Conservation (phyloP, 1,140 invertebrate genomes). For the Ectropis grisescens region DNA sequence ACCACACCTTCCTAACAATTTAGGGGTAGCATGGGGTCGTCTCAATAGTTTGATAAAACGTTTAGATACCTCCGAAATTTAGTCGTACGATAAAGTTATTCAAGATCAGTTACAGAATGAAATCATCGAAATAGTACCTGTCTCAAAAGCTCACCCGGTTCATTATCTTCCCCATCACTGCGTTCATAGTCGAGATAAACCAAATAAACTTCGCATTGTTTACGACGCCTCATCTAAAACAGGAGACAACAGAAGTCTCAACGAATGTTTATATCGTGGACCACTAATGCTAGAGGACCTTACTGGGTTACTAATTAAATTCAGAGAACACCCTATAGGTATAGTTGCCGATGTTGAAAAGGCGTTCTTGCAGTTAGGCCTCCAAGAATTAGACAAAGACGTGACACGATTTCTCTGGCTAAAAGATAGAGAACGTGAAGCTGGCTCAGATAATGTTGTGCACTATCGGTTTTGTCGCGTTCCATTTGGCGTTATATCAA, state of each 20-base stretch:
- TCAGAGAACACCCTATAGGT: constrained; percentile 10
- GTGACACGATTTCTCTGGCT: constrained; percentile 19
- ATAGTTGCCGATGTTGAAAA: constrained; percentile 20
- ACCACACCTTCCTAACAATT: constrained; percentile 13
- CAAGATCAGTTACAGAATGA: constrained; percentile 8
- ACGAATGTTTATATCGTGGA: constrained; percentile 15
- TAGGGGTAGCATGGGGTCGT: constrained; percentile 11
- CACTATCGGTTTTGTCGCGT: constrained; percentile 15
- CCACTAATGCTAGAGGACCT: constrained; percentile 17
- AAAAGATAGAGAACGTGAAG: constrained; percentile 9
- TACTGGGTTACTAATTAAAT: constrained; percentile 10
- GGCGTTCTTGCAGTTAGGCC: constrained; percentile 14
- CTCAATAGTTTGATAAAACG: constrained; percentile 9
- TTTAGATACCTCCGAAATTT: constrained; percentile 1
- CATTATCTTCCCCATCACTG: constrained; percentile 13
- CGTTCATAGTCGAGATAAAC: constrained; percentile 1
- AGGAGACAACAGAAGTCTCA: constrained; percentile 9
- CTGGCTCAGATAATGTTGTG: constrained; percentile 7
- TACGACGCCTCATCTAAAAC: constrained; percentile 15
- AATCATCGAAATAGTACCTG: constrained; percentile 6
- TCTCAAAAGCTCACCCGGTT: constrained; percentile 4
- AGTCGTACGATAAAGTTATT: constrained; percentile 5
- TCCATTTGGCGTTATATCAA: constrained; percentile 18
- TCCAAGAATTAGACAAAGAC: constrained; percentile 12
- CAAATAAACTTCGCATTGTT: constrained; percentile 8